Percentiles rank a stretch among this genome's conserved stretches.
Evolutionary conservation across 2,113 vertebrate genomes (phyloP).

Genomic region (Hucho hucho): DNA sequence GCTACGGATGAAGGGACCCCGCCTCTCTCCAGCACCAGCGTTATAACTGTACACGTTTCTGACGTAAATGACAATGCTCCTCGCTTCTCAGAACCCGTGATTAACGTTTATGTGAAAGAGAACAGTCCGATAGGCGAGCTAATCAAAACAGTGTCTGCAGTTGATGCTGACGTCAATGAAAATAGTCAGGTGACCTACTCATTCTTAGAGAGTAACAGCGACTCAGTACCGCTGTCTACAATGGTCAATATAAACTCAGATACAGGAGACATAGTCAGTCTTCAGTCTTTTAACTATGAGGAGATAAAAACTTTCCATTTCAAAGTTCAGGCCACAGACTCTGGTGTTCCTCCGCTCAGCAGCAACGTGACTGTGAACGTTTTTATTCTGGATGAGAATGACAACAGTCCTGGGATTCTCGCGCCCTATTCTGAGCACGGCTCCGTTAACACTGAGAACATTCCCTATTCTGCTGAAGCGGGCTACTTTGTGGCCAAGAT

Average conservation of each 20-base stretch:
- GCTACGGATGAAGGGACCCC: slow-evolving; percentile 54
- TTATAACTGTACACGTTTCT: slow-evolving; percentile 53
- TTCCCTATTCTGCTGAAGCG: slow-evolving; percentile 29
- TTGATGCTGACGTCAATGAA: slow-evolving; percentile 63
- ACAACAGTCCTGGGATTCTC: slow-evolving; percentile 61
- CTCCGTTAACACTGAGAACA: slow-evolving; percentile 21
- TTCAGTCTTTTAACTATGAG: slow-evolving; percentile 42
- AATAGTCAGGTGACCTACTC: slow-evolving; percentile 58
- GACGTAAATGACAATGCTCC: slow-evolving; percentile 55
- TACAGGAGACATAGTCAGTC: slow-evolving; percentile 34
- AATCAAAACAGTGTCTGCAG: slow-evolving; percentile 58
- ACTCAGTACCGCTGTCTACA: slow-evolving; percentile 41
- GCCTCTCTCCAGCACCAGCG: slow-evolving; percentile 38
- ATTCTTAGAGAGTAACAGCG: slow-evolving; percentile 38
- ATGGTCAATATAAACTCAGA: slow-evolving; percentile 48
- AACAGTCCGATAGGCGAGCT: slow-evolving; percentile 63
- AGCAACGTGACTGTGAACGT: slow-evolving; percentile 65
- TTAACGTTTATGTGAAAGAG: slow-evolving; percentile 72
- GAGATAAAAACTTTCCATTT: slow-evolving; percentile 60
- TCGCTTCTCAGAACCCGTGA: slow-evolving; percentile 45
- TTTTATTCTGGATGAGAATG: slow-evolving; percentile 70
- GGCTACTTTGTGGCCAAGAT: slow-evolving; percentile 71
- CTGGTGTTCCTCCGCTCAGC: slow-evolving; percentile 60
- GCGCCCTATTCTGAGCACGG: slow-evolving; percentile 28
- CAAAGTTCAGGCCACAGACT: slow-evolving; percentile 66